These are phyloP conservation scores for Tragelaphus imberbis DNA, from an alignment of 2,113 vertebrate species.

Conservation along the genomic window DNA sequence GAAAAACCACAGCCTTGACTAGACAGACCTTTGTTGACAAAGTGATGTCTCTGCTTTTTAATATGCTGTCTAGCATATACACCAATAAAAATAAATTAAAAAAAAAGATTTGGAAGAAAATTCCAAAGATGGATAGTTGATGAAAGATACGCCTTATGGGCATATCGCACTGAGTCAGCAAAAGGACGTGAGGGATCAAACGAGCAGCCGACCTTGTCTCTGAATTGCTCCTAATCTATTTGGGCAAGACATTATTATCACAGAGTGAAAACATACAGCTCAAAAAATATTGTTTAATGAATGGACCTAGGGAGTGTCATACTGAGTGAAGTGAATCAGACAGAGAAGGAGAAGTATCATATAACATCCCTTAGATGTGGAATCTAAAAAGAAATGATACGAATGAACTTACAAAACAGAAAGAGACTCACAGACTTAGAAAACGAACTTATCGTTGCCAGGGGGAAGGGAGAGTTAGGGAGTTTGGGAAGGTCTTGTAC, in stretches of 20 bases:
- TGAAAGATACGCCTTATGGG: background rate
- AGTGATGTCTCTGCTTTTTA: no score
- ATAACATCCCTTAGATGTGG: background rate
- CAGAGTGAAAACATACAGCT: background rate
- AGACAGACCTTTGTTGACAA: no score
- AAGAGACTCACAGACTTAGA: background rate
- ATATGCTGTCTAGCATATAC: background rate
- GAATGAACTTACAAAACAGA: background rate
- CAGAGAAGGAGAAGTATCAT: background rate
- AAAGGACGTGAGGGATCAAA: background rate
- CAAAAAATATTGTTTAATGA: background rate
- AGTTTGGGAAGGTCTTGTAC: background rate
- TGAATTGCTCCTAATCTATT: background rate
- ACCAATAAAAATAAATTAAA: background rate
- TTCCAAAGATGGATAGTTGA: background rate
- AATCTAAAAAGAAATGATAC: background rate
- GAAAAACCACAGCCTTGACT: no score
- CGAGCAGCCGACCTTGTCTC: background rate
- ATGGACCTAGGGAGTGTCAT: background rate
- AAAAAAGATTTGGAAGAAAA: background rate
- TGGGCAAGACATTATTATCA: background rate
- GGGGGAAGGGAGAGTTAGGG: rapidly evolving
- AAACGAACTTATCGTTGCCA: background rate
- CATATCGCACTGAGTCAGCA: background rate
- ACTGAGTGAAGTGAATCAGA: background rate